Evolutionary conservation across 2,888 invertebrate species (phyloP).

Genomic region (Drosophila differens): DNA sequence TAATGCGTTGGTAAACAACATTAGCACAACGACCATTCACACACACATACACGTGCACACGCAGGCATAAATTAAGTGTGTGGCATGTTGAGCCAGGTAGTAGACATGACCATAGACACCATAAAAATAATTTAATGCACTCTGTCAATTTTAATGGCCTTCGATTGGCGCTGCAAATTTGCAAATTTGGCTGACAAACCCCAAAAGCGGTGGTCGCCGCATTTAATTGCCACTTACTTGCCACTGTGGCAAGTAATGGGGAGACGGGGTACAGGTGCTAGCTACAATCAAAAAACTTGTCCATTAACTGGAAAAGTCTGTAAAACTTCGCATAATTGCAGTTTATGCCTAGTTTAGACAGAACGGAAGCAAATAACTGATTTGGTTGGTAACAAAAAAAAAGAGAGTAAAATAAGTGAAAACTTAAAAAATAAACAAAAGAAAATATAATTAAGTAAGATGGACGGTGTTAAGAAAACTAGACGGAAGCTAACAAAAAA

Average conservation of each 20-base stretch:
- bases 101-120: constrained; percentile 38
- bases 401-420: not conserved
- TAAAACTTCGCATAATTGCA: constrained; percentile 34
- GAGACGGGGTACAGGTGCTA: constrained; percentile 7
- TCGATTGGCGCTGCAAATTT: constrained; percentile 69
- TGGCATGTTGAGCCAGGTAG: constrained; percentile 38
- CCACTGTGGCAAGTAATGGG: constrained; percentile 14
- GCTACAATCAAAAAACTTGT: constrained; percentile 25
- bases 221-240: constrained; percentile 57
- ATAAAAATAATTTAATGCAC: constrained; percentile 51
- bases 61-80: constrained; percentile 14
- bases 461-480: not conserved
- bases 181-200: constrained; percentile 64
- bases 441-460: constrained; percentile 29
- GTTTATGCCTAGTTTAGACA: constrained; percentile 40
- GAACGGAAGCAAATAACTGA: constrained; percentile 46
- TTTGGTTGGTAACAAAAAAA: constrained; percentile 7
- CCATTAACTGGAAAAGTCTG: constrained; percentile 49
- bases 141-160: constrained; percentile 67
- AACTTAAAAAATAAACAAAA: constrained; percentile 2
- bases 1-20: constrained; percentile 80
- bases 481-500: not conserved
- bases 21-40: constrained; percentile 48
- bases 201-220: constrained; percentile 64
- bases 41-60: not conserved